Percentiles rank a stretch among this genome's conserved stretches.
Conservation (phyloP, 2,888 invertebrate genomes). For the Anoplius nigerrimus region DNA sequence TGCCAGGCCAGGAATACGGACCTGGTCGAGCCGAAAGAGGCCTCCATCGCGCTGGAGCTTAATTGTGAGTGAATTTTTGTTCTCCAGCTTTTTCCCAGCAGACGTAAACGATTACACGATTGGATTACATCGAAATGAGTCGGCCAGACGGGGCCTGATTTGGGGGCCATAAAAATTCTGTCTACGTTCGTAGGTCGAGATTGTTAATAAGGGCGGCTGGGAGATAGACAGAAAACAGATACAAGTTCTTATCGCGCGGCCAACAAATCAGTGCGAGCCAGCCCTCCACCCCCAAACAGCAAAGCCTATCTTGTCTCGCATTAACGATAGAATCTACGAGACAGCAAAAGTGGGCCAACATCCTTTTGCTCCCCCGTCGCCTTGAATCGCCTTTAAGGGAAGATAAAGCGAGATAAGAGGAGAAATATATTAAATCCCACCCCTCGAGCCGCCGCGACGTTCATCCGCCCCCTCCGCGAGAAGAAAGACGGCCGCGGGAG, state of each 20-base stretch:
- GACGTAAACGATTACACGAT: no score
- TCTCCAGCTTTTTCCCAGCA: no score
- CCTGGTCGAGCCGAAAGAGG: slow-evolving; percentile 87
- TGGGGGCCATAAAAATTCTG: no score
- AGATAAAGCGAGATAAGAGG: slow-evolving; percentile 60
- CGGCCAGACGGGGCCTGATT: no score
- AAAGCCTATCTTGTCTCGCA: slow-evolving; percentile 60
- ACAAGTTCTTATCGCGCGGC: slow-evolving; percentile 60
- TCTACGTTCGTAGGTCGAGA: no score
- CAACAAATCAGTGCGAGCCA: slow-evolving; percentile 63
- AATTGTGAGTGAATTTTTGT: slow-evolving; percentile 81
- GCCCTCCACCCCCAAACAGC: slow-evolving; percentile 30
- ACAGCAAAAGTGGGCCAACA: slow-evolving; percentile 57
- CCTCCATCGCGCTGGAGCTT: slow-evolving; percentile 86
- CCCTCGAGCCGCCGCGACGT: slow-evolving; percentile 38
- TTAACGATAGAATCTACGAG: slow-evolving; percentile 65
- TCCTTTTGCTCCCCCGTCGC: slow-evolving; percentile 56
- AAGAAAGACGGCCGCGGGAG: slow-evolving; percentile 32
- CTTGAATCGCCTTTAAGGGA: slow-evolving; percentile 58
- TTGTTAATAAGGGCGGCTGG: not conserved
- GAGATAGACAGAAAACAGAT: slow-evolving; percentile 31
- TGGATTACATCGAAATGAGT: no score
- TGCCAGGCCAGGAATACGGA: slow-evolving; percentile 92
- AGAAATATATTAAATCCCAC: slow-evolving; percentile 62
- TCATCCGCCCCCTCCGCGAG: slow-evolving; percentile 33